phyloP scores from a whole-genome alignment of 2,888 invertebrate genomes.

The Linhomoeus sp. region DNA sequence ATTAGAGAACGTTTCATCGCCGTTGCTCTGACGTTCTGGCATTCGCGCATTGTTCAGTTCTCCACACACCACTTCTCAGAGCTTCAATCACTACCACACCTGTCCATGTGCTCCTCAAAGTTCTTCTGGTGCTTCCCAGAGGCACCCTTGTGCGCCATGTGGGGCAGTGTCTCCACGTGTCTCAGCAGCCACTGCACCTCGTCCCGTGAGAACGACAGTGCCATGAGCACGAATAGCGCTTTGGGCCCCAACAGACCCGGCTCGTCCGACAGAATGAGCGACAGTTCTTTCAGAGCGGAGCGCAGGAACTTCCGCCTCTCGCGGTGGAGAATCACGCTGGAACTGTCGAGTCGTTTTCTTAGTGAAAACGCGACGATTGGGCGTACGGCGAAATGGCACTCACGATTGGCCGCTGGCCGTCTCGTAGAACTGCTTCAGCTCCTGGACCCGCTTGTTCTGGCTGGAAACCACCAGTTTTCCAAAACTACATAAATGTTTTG shows the following conservation, averaged over 20 bases:
- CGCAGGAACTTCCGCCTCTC: conserved; percentile 88
- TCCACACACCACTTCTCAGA: not conserved
- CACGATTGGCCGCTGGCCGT: conserved; percentile 68
- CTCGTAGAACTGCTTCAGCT: conserved; percentile 83
- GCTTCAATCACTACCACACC: not conserved
- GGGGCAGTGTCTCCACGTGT: conserved; percentile 83
- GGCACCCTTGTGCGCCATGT: not conserved
- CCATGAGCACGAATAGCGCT: conserved; percentile 84
- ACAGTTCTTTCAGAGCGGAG: conserved; percentile 79
- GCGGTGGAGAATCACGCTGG: conserved; percentile 59
- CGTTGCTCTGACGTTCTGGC: too few species aligned
- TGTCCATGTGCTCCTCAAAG: not conserved
- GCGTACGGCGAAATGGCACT: conserved; percentile 19
- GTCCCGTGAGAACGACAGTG: conserved; percentile 78
- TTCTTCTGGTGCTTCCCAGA: not conserved
- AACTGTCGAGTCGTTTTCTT: conserved; percentile 1
- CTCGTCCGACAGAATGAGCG: conserved; percentile 84
- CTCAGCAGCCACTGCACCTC: conserved; percentile 87
- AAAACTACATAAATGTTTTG: conserved; percentile 2
- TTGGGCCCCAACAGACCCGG: conserved; percentile 93
- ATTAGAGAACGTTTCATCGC: too few species aligned
- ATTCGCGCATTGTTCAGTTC: not conserved
- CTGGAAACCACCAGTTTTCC: conserved; percentile 11
- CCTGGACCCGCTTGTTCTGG: conserved; percentile 69
- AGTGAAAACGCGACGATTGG: not conserved